Evolutionary conservation across 2,888 invertebrate species (phyloP).

Genomic region (Hesperia comma): DNA sequence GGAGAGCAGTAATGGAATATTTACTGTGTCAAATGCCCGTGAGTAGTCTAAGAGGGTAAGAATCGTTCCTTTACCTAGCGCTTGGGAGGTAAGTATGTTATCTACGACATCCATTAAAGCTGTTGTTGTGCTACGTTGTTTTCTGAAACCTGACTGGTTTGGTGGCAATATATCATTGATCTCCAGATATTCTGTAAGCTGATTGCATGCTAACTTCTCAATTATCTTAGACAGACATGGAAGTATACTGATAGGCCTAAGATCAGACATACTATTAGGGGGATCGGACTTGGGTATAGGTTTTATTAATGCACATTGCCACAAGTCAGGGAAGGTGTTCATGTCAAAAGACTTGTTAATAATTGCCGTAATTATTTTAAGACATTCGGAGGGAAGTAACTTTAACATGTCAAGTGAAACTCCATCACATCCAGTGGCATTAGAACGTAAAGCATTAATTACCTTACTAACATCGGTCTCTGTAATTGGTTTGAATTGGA

Average conservation of each 20-base stretch:
- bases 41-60: slow-evolving; percentile 42
- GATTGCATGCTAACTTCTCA: slow-evolving; percentile 20
- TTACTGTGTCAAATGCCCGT: slow-evolving; percentile 40
- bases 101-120: slow-evolving; percentile 40
- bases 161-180: slow-evolving; percentile 18
- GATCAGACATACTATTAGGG: slow-evolving; percentile 38
- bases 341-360: slow-evolving; percentile 34
- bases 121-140: slow-evolving; percentile 9
- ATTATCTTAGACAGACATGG: slow-evolving; percentile 36
- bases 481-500: slow-evolving; percentile 12
- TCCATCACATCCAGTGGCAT: slow-evolving; percentile 24
- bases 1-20: slow-evolving; percentile 24
- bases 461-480: not conserved
- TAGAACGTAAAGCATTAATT: slow-evolving; percentile 14
- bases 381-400: slow-evolving; percentile 8
- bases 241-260: slow-evolving; percentile 44
- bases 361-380: slow-evolving; percentile 16
- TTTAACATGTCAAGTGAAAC: slow-evolving; percentile 31
- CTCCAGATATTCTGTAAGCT: slow-evolving; percentile 22
- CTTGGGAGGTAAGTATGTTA: slow-evolving; percentile 39
- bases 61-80: slow-evolving; percentile 35
- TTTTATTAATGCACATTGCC: slow-evolving; percentile 44
- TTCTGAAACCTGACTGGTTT: slow-evolving; percentile 19
- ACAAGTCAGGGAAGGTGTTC: slow-evolving; percentile 40
- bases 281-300: slow-evolving; percentile 45